These are phyloP conservation scores for Amphiprion percula DNA, from an alignment of 2,113 vertebrate genomes.

Conservation along the genomic window DNA sequence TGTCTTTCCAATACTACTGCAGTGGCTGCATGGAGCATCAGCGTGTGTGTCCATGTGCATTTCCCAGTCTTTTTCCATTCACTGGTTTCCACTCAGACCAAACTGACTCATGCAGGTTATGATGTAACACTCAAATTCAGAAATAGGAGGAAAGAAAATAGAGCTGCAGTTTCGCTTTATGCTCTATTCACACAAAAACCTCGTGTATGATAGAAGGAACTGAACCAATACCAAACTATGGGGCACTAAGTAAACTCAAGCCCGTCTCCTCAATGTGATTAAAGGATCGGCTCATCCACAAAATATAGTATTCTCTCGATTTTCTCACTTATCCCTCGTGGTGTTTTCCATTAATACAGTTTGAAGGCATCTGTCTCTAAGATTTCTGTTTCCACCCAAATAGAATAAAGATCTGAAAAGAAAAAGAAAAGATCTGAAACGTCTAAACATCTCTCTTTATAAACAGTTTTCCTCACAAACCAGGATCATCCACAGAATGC, in stretches of 20 bases:
- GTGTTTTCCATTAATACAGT: not conserved
- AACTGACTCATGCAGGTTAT: slow-evolving; percentile 67
- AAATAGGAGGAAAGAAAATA: slow-evolving; percentile 38
- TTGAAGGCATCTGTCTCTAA: not conserved
- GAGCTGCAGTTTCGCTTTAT: slow-evolving; percentile 33
- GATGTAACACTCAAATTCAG: slow-evolving; percentile 58
- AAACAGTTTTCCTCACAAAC: too few species aligned
- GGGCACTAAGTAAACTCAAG: not conserved
- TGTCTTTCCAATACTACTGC: slow-evolving; percentile 53
- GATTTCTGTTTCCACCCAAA: not conserved
- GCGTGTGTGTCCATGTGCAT: slow-evolving; percentile 28
- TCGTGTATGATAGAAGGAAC: not conserved
- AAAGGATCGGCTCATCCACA: slow-evolving; percentile 2
- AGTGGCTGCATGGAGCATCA: slow-evolving; percentile 32
- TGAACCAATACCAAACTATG: not conserved
- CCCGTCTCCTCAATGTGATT: not conserved
- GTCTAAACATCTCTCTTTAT: too few species aligned
- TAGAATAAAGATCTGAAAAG: too few species aligned
- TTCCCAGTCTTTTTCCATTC: slow-evolving; percentile 64
- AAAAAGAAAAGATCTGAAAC: too few species aligned
- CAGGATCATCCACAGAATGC: too few species aligned
- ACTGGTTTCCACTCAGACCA: slow-evolving; percentile 59
- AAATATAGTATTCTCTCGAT: not conserved
- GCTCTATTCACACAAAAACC: not conserved
- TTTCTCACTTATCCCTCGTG: not conserved